Conservation (phyloP, 2,888 invertebrate genomes). For the Diloba caeruleocephala region DNA sequence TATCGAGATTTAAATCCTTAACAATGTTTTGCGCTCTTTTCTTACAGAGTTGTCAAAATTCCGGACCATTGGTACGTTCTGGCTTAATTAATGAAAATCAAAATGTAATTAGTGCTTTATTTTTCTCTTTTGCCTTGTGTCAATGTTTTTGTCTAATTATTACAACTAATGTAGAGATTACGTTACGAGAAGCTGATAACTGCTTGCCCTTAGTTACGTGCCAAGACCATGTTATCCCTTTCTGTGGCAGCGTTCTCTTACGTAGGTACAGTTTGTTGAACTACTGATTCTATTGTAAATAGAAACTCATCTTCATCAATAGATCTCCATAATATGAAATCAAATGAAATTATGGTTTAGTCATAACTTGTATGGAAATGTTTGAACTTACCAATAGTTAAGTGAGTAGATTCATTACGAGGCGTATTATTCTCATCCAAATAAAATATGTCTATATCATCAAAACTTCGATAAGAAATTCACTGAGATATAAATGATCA, state of each 20-base stretch:
- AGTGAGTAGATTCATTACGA: conserved; percentile 46
- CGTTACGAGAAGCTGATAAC: neutral
- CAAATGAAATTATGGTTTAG: conserved; percentile 21
- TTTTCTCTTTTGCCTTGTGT: no score
- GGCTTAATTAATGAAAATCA: no score
- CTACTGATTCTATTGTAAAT: neutral
- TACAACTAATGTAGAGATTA: no score
- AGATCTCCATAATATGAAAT: neutral
- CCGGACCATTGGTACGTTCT: no score
- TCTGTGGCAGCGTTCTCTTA: neutral
- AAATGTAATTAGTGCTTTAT: no score
- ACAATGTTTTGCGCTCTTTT: conserved; percentile 6
- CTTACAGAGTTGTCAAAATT: no score
- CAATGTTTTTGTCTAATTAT: no score
- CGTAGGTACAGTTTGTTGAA: neutral
- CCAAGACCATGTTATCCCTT: conserved; percentile 2
- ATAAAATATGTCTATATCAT: conserved; percentile 43
- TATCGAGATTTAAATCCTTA: conserved; percentile 23
- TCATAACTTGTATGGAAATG: conserved; percentile 20
- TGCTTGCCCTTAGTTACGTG: neutral
- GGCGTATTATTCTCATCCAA: conserved; percentile 41
- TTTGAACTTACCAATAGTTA: conserved; percentile 9
- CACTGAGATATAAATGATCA: conserved; percentile 64
- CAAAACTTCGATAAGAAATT: conserved; percentile 54
- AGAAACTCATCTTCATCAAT: conserved; percentile 12